phyloP scores from a whole-genome alignment of 2,888 invertebrate species.

The Atrina japonica region DNA sequence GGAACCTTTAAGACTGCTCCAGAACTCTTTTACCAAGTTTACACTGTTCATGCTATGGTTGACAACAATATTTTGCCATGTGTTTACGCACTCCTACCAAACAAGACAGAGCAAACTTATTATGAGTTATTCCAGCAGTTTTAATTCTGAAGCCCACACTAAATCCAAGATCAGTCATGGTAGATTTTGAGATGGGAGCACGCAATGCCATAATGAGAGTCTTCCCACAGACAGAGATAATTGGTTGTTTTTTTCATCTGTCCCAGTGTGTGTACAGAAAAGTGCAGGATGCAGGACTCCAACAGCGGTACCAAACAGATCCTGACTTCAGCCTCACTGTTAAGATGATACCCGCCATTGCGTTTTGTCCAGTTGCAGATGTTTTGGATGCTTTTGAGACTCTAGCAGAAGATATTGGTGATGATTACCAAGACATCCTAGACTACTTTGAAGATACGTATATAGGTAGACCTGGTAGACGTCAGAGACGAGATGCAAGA shows the following conservation, averaged over 20 bases:
- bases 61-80: too few relatives aligned
- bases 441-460: slow-evolving; percentile 18
- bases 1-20: too few relatives aligned
- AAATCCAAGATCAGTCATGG: too few relatives aligned
- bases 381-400: not conserved
- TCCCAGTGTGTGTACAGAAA: slow-evolving; percentile 46
- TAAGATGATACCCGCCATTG: too few relatives aligned
- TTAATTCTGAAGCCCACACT: too few relatives aligned
- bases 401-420: not conserved
- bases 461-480: slow-evolving; percentile 2
- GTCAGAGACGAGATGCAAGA: not conserved
- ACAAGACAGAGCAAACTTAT: too few relatives aligned
- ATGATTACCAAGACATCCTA: not conserved
- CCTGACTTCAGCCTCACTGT: slow-evolving; percentile 31
- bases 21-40: too few relatives aligned
- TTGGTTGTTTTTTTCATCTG: slow-evolving; percentile 51
- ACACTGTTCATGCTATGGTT: too few relatives aligned
- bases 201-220: slow-evolving; percentile 14
- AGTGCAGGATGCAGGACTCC: slow-evolving; percentile 38
- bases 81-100: too few relatives aligned
- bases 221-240: slow-evolving; percentile 39
- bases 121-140: too few relatives aligned
- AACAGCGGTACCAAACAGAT: slow-evolving; percentile 27
- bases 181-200: slow-evolving; percentile 23
- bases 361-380: not conserved